Conservation (phyloP, 2,888 invertebrate species). For the Tipula confusa region DNA sequence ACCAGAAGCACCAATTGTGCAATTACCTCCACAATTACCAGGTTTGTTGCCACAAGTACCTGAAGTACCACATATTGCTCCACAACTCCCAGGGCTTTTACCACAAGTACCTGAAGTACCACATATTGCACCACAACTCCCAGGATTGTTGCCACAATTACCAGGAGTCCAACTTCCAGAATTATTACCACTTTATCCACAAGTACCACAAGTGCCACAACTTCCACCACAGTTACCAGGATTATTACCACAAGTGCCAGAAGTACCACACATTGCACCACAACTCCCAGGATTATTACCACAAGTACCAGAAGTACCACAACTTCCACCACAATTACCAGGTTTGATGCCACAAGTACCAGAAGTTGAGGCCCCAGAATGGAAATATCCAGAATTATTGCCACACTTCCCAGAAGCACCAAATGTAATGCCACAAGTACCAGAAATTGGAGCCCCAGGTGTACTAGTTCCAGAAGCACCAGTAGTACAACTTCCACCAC, state of each 20-base stretch:
- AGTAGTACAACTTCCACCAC: not conserved
- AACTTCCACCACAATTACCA: not conserved
- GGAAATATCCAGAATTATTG: not conserved
- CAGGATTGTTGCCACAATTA: no score
- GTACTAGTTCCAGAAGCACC: constrained; percentile 20
- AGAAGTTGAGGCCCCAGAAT: not conserved
- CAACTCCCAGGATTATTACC: no score
- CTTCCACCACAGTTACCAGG: no score
- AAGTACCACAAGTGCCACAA: no score
- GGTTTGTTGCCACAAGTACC: not conserved
- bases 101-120: not conserved
- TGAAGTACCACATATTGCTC: not conserved
- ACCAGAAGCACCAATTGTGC: not conserved
- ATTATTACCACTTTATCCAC: no score
- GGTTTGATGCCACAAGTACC: not conserved
- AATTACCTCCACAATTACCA: not conserved
- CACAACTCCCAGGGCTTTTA: not conserved
- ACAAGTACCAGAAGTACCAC: not conserved
- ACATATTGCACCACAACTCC: no score
- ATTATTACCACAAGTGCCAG: not conserved
- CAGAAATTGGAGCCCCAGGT: not conserved
- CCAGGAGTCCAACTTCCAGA: no score
- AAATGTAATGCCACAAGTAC: not conserved
- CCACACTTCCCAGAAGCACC: not conserved
- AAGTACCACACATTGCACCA: not conserved